A percentile compares a stretch with the other conserved stretches of the same genome.
These are phyloP conservation scores for Poecile montanus DNA, from an alignment of 2,797 vertebrate genomes.

Conservation along the genomic window DNA sequence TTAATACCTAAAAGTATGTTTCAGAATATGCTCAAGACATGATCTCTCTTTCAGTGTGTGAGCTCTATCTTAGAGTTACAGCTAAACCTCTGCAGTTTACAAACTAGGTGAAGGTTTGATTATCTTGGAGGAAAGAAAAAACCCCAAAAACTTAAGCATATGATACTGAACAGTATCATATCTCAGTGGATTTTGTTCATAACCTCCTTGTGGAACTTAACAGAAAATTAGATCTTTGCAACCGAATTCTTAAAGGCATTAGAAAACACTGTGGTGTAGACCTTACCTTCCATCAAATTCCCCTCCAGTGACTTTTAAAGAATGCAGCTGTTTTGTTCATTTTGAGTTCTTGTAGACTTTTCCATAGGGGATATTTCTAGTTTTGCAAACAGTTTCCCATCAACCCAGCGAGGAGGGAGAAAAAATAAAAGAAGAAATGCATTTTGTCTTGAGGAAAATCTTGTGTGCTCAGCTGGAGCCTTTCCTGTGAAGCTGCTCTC, in stretches of 20 bases:
- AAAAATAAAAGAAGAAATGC: neutral
- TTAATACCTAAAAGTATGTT: neutral
- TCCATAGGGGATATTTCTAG: conserved; percentile 40
- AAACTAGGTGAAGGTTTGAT: conserved; percentile 17
- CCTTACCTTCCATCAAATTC: conserved; percentile 57
- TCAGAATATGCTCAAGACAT: neutral
- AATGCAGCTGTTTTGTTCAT: conserved; percentile 31
- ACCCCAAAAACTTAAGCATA: neutral
- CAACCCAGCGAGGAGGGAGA: neutral
- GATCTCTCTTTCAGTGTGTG: neutral
- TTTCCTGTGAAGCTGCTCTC: neutral
- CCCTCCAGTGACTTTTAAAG: conserved; percentile 47
- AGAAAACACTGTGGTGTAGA: neutral
- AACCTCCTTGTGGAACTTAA: conserved; percentile 50
- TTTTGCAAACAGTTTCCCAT: conserved; percentile 35
- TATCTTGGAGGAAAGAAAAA: conserved; percentile 14
- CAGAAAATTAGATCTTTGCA: conserved; percentile 66
- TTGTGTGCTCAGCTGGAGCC: conserved; percentile 33
- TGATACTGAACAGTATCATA: neutral
- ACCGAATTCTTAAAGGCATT: conserved; percentile 24
- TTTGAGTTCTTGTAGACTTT: conserved; percentile 26
- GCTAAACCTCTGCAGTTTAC: conserved; percentile 3
- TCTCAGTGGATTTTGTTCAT: conserved; percentile 12
- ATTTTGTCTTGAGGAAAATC: conserved; percentile 23
- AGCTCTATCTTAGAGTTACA: conserved; percentile 34